Percentiles rank a stretch among this genome's conserved stretches.
Evolutionary conservation across 2,888 invertebrate genomes (phyloP).

Genomic region (Patella caerulea): DNA sequence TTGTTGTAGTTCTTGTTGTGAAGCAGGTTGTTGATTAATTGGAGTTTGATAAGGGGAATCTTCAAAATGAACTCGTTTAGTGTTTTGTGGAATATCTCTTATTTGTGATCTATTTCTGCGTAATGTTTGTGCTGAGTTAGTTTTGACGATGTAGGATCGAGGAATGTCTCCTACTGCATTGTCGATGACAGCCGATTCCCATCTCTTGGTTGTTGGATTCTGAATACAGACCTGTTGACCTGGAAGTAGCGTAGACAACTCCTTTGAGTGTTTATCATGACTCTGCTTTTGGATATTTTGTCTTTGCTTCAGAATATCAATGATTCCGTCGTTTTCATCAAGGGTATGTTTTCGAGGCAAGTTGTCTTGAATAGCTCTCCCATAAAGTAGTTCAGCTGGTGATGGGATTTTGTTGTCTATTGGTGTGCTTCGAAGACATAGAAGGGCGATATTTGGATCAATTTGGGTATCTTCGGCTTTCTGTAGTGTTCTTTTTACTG

Average conservation of each 20-base stretch:
- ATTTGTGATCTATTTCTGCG: background rate
- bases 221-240: background rate
- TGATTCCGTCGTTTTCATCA: background rate
- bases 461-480: constrained; percentile 1
- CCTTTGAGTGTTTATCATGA: background rate
- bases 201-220: background rate
- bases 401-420: constrained; percentile 12
- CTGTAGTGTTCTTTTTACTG: background rate
- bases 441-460: constrained; percentile 14
- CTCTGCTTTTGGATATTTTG: background rate
- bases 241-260: background rate
- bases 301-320: background rate
- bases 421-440: constrained; percentile 12
- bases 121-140: background rate
- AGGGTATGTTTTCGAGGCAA: background rate
- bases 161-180: background rate
- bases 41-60: too few relatives aligned
- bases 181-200: background rate
- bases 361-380: background rate
- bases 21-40: too few relatives aligned
- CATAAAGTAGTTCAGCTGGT: constrained; percentile 13
- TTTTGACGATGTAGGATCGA: background rate
- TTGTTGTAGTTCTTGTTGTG: too few relatives aligned
- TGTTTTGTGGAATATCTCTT: background rate
- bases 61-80: too few relatives aligned